phyloP scores from a whole-genome alignment of 2,797 vertebrate species.

The Epinephelus coioides region DNA sequence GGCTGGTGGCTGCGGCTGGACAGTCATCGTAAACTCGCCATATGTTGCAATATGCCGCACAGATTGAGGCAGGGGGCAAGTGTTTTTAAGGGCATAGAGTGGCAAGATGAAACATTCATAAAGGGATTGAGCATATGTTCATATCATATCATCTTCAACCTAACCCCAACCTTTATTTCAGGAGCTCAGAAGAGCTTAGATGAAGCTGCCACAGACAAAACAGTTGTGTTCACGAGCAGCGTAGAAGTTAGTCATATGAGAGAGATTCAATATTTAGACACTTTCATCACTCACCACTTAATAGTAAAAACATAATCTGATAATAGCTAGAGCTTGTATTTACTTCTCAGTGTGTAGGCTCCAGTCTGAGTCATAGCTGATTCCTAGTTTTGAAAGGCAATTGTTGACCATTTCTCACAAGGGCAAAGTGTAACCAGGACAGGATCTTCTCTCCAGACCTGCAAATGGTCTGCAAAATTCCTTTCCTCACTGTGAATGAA shows the following conservation, averaged over 20 bases:
- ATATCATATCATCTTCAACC: slow-evolving; percentile 50
- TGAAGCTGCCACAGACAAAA: slow-evolving; percentile 25
- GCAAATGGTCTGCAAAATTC: slow-evolving; percentile 61
- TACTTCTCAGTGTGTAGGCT: slow-evolving; percentile 1
- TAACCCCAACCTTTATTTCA: slow-evolving; percentile 46
- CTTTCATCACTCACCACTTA: slow-evolving; percentile 5
- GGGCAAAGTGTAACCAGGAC: slow-evolving; percentile 33
- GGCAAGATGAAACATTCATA: slow-evolving; percentile 65
- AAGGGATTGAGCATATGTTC: slow-evolving; percentile 73
- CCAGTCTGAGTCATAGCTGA: background rate
- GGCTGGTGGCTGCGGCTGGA: slow-evolving; percentile 75
- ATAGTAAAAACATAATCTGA: slow-evolving; percentile 7
- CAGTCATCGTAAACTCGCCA: slow-evolving; percentile 77
- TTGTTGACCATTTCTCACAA: slow-evolving; percentile 42
- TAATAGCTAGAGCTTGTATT: background rate
- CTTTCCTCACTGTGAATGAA: slow-evolving; percentile 66
- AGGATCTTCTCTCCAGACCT: slow-evolving; percentile 47
- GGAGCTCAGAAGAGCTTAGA: slow-evolving; percentile 22
- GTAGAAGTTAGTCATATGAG: background rate
- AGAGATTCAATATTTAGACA: slow-evolving; percentile 5
- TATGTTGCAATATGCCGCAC: slow-evolving; percentile 81
- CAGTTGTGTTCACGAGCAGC: slow-evolving; percentile 9
- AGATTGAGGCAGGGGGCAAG: slow-evolving; percentile 71
- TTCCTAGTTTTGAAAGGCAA: slow-evolving; percentile 25
- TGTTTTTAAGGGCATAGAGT: slow-evolving; percentile 70